These are phyloP conservation scores for human DNA, from an alignment of 2,113 vertebrate genomes.

Conservation along the genomic window DNA sequence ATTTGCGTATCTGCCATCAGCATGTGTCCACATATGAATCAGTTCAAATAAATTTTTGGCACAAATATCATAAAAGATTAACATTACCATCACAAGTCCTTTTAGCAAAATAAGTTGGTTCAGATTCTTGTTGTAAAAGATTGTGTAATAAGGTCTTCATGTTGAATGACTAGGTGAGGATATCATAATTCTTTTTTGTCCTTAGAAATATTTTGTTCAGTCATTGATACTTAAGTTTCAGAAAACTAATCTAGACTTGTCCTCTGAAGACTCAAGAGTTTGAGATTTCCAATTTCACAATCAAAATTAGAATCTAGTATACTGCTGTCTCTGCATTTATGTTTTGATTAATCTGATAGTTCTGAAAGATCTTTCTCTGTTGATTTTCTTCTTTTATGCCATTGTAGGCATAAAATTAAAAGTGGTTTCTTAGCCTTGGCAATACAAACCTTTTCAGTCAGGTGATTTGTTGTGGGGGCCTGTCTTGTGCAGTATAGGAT, in stretches of 20 bases:
- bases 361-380: not conserved
- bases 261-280: not conserved
- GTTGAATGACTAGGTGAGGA: not conserved
- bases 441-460: not conserved
- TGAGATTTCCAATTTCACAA: not conserved
- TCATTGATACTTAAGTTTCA: not conserved
- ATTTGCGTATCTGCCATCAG: not conserved
- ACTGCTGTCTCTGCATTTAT: not conserved
- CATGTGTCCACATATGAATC: not conserved
- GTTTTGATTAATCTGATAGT: conserved; percentile 18
- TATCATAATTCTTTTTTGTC: not conserved
- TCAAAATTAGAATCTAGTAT: not conserved
- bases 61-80: not conserved
- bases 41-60: conserved; percentile 20
- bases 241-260: not conserved
- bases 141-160: not conserved
- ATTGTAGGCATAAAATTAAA: not conserved
- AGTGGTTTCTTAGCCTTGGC: not conserved
- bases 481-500: not conserved
- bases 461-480: not conserved
- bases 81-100: not conserved
- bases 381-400: not conserved
- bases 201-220: not conserved
- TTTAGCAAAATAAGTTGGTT: not conserved
- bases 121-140: not conserved